Evolutionary conservation across 2,113 vertebrate species (phyloP).

Genomic region (Ciconia stormi): DNA sequence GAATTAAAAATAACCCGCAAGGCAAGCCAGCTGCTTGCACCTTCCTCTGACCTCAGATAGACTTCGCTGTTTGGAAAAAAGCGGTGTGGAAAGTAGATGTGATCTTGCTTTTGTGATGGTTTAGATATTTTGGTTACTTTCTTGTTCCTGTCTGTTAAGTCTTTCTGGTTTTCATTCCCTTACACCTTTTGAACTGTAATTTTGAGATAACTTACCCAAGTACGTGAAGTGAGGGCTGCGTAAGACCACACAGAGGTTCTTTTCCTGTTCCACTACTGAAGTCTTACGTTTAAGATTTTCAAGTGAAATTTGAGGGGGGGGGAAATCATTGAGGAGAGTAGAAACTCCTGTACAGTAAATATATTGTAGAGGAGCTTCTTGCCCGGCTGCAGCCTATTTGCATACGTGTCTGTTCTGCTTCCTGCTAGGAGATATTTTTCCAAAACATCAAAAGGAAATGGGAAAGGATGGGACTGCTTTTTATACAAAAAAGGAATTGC

Average conservation of each 20-base stretch:
- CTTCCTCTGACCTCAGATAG: not conserved
- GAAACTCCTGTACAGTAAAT: not conserved
- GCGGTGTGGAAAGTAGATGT: not conserved
- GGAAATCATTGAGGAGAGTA: not conserved
- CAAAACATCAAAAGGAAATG: conserved; percentile 64
- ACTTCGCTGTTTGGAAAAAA: not conserved
- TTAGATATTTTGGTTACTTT: not conserved
- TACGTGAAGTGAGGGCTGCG: not conserved
- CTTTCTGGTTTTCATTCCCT: not conserved
- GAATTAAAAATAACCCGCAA: not conserved
- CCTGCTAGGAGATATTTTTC: conserved; percentile 51
- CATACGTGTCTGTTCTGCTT: conserved; percentile 32
- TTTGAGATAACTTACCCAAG: not conserved
- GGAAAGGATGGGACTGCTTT: conserved; percentile 52
- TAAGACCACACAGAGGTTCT: not conserved
- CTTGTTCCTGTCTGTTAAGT: not conserved
- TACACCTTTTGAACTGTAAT: not conserved
- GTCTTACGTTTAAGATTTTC: not conserved
- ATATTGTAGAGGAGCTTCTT: not conserved
- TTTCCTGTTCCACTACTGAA: not conserved
- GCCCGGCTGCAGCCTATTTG: not conserved
- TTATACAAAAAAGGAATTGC: conserved; percentile 17
- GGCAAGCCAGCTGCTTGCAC: not conserved
- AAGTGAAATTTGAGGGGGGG: not conserved
- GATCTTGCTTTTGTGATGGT: not conserved